Evolutionary conservation across 2,888 invertebrate species (phyloP).

Genomic region (Ormia ochracea): DNA sequence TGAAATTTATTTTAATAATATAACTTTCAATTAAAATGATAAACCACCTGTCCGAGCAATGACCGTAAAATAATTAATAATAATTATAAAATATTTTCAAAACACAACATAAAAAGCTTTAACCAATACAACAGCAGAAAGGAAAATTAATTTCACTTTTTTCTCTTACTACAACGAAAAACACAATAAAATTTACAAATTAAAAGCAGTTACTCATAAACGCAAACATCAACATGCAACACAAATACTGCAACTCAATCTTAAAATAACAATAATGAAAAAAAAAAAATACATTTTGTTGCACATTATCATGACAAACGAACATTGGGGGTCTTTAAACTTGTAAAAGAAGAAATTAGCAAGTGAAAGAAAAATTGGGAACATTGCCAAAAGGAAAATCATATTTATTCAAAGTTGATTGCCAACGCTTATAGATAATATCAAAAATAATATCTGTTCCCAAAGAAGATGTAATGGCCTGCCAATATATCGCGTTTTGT

Average conservation of each 20-base stretch:
- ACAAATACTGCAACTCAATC: conserved; percentile 22
- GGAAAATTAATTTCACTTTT: conserved; percentile 4
- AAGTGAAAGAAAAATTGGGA: conserved; percentile 44
- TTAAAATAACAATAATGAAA: not conserved
- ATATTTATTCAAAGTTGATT: not conserved
- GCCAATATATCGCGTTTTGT: too few species aligned
- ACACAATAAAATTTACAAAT: conserved; percentile 1
- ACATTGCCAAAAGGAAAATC: conserved; percentile 41
- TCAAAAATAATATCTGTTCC: not conserved
- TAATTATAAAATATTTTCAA: conserved; percentile 18
- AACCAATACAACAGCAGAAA: not conserved
- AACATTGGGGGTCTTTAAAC: conserved; percentile 42
- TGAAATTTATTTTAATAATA: not conserved
- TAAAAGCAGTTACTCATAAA: conserved; percentile 26
- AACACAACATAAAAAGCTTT: not conserved
- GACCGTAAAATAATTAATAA: conserved; percentile 29
- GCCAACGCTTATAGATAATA: not conserved
- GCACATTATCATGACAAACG: conserved; percentile 10
- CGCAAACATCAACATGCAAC: conserved; percentile 44
- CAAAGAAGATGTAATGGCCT: not conserved
- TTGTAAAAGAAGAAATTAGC: conserved; percentile 17
- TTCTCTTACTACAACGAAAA: not conserved
- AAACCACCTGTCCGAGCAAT: conserved; percentile 21
- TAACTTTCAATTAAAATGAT: not conserved
- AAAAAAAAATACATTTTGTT: not conserved